A percentile compares a stretch with the other conserved stretches of the same genome.
phyloP scores from a whole-genome alignment of 2,113 vertebrate genomes.

The Meleagris gallopavo region DNA sequence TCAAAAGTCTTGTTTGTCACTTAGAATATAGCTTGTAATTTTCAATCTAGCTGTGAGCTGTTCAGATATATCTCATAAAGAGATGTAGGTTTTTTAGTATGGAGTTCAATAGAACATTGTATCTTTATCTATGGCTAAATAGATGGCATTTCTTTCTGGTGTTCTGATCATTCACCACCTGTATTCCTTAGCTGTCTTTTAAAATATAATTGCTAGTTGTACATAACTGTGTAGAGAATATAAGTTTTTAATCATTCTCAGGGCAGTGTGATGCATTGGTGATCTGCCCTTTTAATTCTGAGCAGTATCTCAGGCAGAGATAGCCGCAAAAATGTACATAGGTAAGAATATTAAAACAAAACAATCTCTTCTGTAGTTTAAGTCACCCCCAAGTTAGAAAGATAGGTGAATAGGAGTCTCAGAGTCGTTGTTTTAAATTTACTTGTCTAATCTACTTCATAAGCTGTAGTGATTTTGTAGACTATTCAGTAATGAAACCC shows the following conservation, averaged over 20 bases:
- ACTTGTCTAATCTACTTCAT: not conserved
- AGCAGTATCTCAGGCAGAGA: not conserved
- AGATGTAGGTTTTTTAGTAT: not conserved
- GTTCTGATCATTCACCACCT: not conserved
- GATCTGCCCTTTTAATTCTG: not conserved
- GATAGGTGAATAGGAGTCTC: not conserved
- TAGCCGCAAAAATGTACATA: not conserved
- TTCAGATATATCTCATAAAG: not conserved
- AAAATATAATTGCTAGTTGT: not conserved
- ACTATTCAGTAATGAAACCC: not conserved
- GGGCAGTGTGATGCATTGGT: not conserved
- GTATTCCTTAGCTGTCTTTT: not conserved
- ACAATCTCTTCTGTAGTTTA: not conserved
- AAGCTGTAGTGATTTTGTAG: not conserved
- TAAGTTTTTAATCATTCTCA: not conserved
- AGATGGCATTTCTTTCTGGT: accelerated
- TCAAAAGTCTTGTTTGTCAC: not conserved
- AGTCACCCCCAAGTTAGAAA: not conserved
- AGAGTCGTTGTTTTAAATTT: not conserved
- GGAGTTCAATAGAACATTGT: not conserved
- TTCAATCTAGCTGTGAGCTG: not conserved
- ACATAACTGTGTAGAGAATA: not conserved
- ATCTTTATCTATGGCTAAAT: not conserved
- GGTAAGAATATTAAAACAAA: not conserved
- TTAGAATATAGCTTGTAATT: not conserved